Percentiles rank a stretch among this genome's conserved stretches.
These are phyloP conservation scores for Conistra vaccinii DNA, from an alignment of 2,888 invertebrate species.

Conservation along the genomic window DNA sequence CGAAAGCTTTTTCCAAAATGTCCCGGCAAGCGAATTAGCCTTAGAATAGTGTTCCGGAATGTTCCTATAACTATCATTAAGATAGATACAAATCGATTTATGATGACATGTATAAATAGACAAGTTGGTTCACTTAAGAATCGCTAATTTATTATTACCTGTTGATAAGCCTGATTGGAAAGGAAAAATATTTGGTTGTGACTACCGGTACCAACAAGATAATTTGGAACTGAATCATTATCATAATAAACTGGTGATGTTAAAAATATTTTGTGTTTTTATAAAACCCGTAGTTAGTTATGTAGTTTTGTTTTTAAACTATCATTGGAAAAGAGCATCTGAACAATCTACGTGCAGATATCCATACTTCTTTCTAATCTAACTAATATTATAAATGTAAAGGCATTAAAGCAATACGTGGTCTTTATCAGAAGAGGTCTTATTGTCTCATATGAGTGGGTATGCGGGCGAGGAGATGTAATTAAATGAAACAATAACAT, in stretches of 20 bases:
- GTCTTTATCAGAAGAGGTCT: no score
- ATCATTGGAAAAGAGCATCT: not conserved
- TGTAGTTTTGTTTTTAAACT: not conserved
- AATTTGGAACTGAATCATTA: slow-evolving; percentile 27
- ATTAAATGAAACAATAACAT: no score
- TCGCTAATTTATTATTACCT: slow-evolving; percentile 26
- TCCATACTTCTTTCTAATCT: not conserved
- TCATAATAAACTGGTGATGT: slow-evolving; percentile 41
- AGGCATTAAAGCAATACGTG: no score
- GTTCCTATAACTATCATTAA: slow-evolving; percentile 31
- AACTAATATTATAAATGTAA: no score
- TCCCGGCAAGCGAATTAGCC: slow-evolving; percentile 68
- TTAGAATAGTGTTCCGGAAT: slow-evolving; percentile 50
- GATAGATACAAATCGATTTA: slow-evolving; percentile 17
- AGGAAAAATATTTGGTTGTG: slow-evolving; percentile 7
- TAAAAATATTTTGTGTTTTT: slow-evolving; percentile 8
- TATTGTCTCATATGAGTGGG: no score
- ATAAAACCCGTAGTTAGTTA: not conserved
- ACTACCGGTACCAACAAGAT: slow-evolving; percentile 11
- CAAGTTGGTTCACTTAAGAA: slow-evolving; percentile 1
- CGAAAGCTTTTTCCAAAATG: slow-evolving; percentile 65
- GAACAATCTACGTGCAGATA: not conserved
- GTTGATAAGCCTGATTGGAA: slow-evolving; percentile 20
- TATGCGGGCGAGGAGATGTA: no score
- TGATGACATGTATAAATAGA: slow-evolving; percentile 4